Percentiles rank a stretch among this genome's conserved stretches.
phyloP scores from a whole-genome alignment of 2,113 vertebrate genomes.

The Nibea albiflora region DNA sequence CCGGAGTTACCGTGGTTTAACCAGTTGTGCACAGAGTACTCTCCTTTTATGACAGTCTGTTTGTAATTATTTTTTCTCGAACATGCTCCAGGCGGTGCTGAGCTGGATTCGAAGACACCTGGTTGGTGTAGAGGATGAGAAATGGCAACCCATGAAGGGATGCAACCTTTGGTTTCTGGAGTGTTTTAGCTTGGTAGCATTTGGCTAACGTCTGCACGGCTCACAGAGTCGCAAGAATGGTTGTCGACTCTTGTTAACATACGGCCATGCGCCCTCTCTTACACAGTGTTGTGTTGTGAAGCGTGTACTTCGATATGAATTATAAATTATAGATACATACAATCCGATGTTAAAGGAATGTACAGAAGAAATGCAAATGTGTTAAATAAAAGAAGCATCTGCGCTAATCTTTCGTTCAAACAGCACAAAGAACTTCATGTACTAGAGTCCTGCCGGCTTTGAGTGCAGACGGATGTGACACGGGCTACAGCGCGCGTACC shows the following conservation, averaged over 20 bases:
- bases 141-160: not conserved
- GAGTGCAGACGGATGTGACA: slow-evolving; percentile 18
- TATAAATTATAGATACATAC: slow-evolving; percentile 12
- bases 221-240: not conserved
- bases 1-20: not conserved
- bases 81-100: not conserved
- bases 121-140: not conserved
- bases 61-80: not conserved
- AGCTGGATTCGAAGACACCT: not conserved
- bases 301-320: not conserved
- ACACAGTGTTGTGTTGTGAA: not conserved
- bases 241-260: slow-evolving; percentile 1
- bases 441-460: not conserved
- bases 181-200: not conserved
- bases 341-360: not conserved
- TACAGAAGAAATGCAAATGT: not conserved
- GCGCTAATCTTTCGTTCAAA: slow-evolving; percentile 2
- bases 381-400: slow-evolving; percentile 34
- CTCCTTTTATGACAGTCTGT: not conserved
- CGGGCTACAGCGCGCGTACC: slow-evolving; percentile 17
- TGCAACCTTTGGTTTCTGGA: no score
- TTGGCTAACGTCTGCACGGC: not conserved
- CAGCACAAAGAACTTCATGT: not conserved
- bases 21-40: not conserved
- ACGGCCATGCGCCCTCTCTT: not conserved